Evolutionary conservation across 53 echinoderm and acorn worm genomes (phyloP).

Genomic region (Arbacia lixula): DNA sequence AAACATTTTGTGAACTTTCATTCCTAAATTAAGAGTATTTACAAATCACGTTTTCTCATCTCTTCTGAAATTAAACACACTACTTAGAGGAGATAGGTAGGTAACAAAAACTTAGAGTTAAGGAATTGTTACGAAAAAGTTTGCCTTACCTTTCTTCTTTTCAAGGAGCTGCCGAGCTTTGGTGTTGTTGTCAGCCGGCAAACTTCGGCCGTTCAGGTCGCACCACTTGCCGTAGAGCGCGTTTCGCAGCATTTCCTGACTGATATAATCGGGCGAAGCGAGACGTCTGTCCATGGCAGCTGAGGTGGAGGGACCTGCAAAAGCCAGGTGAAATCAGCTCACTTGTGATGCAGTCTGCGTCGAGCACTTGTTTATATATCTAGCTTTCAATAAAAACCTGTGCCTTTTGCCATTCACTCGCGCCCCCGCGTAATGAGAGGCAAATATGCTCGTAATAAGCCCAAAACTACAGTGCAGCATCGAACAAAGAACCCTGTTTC

Average conservation of each 20-base stretch:
- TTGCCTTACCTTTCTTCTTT: constrained; percentile 87
- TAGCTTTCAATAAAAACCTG: constrained; percentile 65
- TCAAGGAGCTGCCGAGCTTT: constrained; percentile 83
- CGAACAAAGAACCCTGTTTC: constrained; percentile 55
- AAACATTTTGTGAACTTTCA: no score
- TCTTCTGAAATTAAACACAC: no score
- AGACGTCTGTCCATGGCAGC: constrained; percentile 75
- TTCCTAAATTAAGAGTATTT: no score
- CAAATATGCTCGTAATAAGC: constrained; percentile 96
- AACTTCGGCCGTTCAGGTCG: constrained; percentile 84
- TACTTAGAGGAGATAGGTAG: no score
- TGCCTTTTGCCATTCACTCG: constrained; percentile 56
- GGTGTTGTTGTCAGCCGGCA: constrained; percentile 83
- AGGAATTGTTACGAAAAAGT: constrained; percentile 18
- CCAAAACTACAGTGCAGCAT: constrained; percentile 75
- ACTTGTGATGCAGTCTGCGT: constrained; percentile 57
- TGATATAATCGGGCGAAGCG: constrained; percentile 79
- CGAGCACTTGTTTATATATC: constrained; percentile 60
- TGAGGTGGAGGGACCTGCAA: constrained; percentile 61
- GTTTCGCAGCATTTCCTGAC: constrained; percentile 92
- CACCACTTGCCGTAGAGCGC: constrained; percentile 99
- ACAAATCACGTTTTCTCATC: no score
- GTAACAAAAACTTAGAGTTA: background rate
- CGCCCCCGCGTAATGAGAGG: constrained; percentile 84
- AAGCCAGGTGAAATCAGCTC: constrained; percentile 71